These are phyloP conservation scores for Hirundichthys speculiger DNA, from an alignment of 2,113 vertebrate genomes.

Conservation along the genomic window DNA sequence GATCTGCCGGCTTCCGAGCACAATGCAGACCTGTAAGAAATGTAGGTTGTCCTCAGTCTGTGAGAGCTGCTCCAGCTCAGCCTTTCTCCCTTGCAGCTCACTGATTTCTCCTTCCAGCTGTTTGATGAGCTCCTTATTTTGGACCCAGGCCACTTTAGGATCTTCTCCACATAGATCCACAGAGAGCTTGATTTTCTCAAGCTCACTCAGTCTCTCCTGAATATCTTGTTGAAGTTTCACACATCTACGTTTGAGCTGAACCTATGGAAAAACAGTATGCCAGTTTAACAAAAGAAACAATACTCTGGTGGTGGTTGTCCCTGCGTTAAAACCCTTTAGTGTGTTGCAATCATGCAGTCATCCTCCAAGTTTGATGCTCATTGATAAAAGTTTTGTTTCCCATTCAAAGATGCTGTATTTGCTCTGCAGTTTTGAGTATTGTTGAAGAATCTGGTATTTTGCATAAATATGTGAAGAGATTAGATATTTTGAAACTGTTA, in stretches of 20 bases:
- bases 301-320: too few relatives aligned
- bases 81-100: slow-evolving; percentile 28
- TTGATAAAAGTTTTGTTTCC: too few relatives aligned
- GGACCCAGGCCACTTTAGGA: not conserved
- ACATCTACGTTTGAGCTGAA: slow-evolving; percentile 49
- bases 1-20: not conserved
- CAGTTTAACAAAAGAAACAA: too few relatives aligned
- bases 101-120: slow-evolving; percentile 47
- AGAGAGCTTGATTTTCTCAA: slow-evolving; percentile 40
- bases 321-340: not conserved
- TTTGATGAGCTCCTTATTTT: slow-evolving; percentile 16
- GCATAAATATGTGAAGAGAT: too few relatives aligned
- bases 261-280: slow-evolving; percentile 37
- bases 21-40: slow-evolving; percentile 47
- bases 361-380: not conserved
- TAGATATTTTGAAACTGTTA: too few relatives aligned
- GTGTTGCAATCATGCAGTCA: not conserved
- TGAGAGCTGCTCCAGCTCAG: slow-evolving; percentile 34
- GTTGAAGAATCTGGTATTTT: too few relatives aligned
- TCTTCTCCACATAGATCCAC: not conserved
- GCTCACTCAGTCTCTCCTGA: slow-evolving; percentile 51
- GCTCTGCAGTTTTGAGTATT: too few relatives aligned
- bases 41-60: slow-evolving; percentile 41
- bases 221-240: slow-evolving; percentile 68
- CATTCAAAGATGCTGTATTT: too few relatives aligned